A percentile compares a stretch with the other conserved stretches of the same genome.
Conservation (phyloP, 2,888 invertebrate genomes). For the Drosophila barbarae region DNA sequence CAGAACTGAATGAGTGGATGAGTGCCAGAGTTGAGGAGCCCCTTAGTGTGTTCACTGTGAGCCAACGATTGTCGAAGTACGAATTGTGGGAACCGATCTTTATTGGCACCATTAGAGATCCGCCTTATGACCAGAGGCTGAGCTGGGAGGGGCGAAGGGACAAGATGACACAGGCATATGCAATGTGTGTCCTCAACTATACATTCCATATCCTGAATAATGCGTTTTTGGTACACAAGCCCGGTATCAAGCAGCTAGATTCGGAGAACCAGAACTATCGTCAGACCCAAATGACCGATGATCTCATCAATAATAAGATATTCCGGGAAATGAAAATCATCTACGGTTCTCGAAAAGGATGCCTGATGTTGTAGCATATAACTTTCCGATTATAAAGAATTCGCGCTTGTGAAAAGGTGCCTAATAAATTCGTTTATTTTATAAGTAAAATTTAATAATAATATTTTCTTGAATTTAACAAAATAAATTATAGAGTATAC, state of each 20-base stretch:
- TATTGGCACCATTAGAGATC: conserved; percentile 91
- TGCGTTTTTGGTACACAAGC: conserved; percentile 91
- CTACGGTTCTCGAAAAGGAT: conserved; percentile 4
- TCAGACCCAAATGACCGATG: background rate
- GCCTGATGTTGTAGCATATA: background rate
- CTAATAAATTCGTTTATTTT: no score
- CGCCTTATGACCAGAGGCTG: conserved; percentile 91
- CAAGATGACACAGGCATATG: conserved; percentile 75
- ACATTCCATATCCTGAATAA: conserved; percentile 93
- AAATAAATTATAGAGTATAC: no score
- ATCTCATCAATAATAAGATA: background rate
- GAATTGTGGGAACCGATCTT: conserved; percentile 94
- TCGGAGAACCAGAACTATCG: fast-evolving
- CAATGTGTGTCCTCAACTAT: conserved; percentile 91
- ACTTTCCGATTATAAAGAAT: no score
- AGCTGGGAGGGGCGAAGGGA: conserved; percentile 91
- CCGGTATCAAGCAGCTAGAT: conserved; percentile 86
- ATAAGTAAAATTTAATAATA: no score
- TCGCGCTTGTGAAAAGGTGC: no score
- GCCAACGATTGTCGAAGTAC: conserved; percentile 85
- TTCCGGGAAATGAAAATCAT: background rate
- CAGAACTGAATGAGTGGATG: conserved; percentile 79
- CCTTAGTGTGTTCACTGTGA: conserved; percentile 83
- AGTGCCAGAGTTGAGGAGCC: conserved; percentile 9
- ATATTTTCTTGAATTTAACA: no score